Base-by-base conservation (phyloP, 2,113 vertebrate species). In the Syrmaticus mikado region DNA sequence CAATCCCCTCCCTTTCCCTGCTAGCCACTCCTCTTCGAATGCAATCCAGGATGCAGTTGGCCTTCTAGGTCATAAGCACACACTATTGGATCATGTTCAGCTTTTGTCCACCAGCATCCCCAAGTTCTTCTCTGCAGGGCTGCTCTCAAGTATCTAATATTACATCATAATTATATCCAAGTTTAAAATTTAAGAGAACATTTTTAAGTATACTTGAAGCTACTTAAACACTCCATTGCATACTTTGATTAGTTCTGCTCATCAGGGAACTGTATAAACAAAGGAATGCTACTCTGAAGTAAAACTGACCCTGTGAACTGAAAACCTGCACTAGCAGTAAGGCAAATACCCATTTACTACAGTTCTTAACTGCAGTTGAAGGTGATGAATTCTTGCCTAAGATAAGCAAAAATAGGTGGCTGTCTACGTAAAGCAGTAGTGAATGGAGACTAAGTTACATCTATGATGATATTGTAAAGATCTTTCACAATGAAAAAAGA, bases 161-260 rank as follows among this genome's bases (percentile, higher is more conserved):
- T 17, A 41, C 10, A 43, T 30, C 22, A 46, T 6, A 24, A 2
- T 41, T 70, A 50, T n/a, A 86, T 18, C 2, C 2, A 55, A 84
- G 32, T 13, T 58, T 16, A 22, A 46, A 41, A 41, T 45, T 50
- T 4, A 55, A 14, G 13, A 85, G 24, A 77, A 76, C 0, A 0
- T 30, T 4, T 18, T 61, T 30, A 76, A 72, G 24, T 8, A 46
- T 14, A 68, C 6, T 13, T 46, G 24, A 68, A 46, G 21, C 52
- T 60, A 55, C 75, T 79, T 17, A 65, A 45, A 13, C 55, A 62
- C 27, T 52, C 32, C 20, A 12, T 27, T 68, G 40, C 36, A 40
- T 13, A 12, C 10, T 76, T 30, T 27, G 58, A 76, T 68, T 43
- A 85, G 45, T 34, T 10, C 2, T 22, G 19, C 27, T 76, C 60